phyloP scores from a whole-genome alignment of 2,797 vertebrate species.

The Ctenopoma kingsleyae region DNA sequence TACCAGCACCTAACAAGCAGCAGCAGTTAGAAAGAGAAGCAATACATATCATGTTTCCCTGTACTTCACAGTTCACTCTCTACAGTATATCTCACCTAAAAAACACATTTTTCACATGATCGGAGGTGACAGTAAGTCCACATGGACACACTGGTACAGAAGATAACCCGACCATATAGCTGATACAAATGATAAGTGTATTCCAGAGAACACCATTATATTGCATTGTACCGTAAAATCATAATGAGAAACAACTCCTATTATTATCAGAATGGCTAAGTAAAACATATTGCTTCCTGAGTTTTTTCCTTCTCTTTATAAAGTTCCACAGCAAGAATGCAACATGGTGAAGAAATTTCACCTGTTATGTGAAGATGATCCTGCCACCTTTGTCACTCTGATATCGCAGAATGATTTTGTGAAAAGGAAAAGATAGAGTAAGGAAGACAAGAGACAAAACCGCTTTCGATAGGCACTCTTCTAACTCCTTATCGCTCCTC shows the following conservation, averaged over 20 bases:
- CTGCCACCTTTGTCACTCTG: constrained; percentile 29
- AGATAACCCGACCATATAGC: background rate
- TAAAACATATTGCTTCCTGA: background rate
- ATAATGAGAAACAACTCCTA: background rate
- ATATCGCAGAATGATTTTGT: background rate
- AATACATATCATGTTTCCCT: constrained; percentile 11
- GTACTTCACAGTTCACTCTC: constrained; percentile 26
- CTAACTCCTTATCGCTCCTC: constrained; percentile 40
- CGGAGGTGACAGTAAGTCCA: constrained; percentile 5
- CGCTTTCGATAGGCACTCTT: constrained; percentile 40
- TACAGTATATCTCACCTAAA: constrained; percentile 17
- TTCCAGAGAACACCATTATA: background rate
- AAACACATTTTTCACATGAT: constrained; percentile 15
- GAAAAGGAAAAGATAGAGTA: constrained; percentile 18
- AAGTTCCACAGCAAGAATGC: background rate
- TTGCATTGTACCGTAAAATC: background rate
- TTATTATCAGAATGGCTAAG: background rate
- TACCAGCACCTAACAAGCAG: constrained; percentile 26
- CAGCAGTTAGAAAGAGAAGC: background rate
- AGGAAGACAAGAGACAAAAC: constrained; percentile 28
- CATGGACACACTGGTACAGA: background rate
- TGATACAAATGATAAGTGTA: constrained; percentile 4
- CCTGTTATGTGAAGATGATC: constrained; percentile 25
- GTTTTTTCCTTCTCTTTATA: background rate
- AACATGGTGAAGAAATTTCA: background rate